Conservation (phyloP, 2,113 vertebrate species). For the Amblyornis subalaris region DNA sequence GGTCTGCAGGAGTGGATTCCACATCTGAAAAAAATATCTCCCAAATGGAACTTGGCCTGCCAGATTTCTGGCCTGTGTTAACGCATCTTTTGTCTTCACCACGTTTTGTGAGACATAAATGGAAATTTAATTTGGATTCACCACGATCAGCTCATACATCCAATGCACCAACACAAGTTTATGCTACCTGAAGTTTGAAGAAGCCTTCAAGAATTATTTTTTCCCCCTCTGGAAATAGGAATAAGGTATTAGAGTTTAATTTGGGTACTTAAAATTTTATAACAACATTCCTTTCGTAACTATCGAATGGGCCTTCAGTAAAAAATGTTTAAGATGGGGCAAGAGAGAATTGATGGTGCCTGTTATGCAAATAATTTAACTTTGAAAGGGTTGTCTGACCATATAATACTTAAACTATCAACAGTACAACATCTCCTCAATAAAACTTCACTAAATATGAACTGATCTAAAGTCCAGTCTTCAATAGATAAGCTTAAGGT, state of each 20-base stretch:
- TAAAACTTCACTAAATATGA: background rate
- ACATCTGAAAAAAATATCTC: conserved; percentile 48
- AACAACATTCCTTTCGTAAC: background rate
- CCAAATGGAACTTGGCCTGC: conserved; percentile 23
- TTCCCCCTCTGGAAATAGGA: background rate
- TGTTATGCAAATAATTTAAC: background rate
- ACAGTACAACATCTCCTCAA: background rate
- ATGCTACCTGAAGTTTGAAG: background rate
- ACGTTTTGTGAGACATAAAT: conserved; percentile 5
- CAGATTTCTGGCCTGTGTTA: conserved; percentile 22
- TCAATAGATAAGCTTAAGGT: background rate
- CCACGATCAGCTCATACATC: fast-evolving
- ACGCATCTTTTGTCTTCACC: conserved; percentile 5
- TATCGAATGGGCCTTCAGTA: background rate
- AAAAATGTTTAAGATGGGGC: background rate
- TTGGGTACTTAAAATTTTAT: background rate
- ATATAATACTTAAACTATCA: background rate
- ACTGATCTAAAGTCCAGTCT: background rate
- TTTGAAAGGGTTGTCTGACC: background rate
- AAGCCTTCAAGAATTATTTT: background rate
- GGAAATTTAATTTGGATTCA: conserved; percentile 38
- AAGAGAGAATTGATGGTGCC: background rate
- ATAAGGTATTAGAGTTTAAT: background rate
- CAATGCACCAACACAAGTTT: background rate
- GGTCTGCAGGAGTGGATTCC: background rate